Conservation (phyloP, 2,797 vertebrate species). For the Myotis daubentonii region DNA sequence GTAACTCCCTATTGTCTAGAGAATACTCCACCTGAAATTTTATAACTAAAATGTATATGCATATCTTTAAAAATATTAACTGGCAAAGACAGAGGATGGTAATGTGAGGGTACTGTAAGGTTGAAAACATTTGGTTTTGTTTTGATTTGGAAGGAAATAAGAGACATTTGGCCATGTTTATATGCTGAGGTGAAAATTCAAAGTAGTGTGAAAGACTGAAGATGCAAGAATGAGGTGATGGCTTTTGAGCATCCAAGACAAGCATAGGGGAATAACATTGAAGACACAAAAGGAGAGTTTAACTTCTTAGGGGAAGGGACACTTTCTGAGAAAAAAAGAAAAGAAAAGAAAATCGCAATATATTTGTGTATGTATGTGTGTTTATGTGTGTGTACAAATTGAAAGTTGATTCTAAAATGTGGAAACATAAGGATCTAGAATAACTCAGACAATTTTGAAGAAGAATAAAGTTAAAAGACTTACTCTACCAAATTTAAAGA, state of each 20-base stretch:
- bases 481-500: constrained; percentile 49
- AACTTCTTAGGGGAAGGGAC: constrained; percentile 21
- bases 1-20: background rate
- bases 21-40: background rate
- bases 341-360: background rate
- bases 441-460: constrained; percentile 54
- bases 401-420: constrained; percentile 29
- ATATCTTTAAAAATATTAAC: constrained; percentile 22
- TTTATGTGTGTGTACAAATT: background rate
- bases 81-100: background rate
- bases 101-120: background rate
- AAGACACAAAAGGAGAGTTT: background rate
- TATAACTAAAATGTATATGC: background rate
- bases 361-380: background rate
- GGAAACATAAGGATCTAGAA: background rate
- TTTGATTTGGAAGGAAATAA: constrained; percentile 1
- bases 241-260: background rate
- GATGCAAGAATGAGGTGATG: background rate
- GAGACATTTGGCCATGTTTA: background rate
- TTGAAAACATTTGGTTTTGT: background rate
- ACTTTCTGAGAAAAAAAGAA: constrained; percentile 55
- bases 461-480: constrained; percentile 52
- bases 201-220: background rate
- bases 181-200: background rate
- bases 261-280: background rate